A percentile compares a stretch with the other conserved stretches of the same genome.
Conservation (phyloP, 1,140 invertebrate genomes). For the Dreissena rostriformis region DNA sequence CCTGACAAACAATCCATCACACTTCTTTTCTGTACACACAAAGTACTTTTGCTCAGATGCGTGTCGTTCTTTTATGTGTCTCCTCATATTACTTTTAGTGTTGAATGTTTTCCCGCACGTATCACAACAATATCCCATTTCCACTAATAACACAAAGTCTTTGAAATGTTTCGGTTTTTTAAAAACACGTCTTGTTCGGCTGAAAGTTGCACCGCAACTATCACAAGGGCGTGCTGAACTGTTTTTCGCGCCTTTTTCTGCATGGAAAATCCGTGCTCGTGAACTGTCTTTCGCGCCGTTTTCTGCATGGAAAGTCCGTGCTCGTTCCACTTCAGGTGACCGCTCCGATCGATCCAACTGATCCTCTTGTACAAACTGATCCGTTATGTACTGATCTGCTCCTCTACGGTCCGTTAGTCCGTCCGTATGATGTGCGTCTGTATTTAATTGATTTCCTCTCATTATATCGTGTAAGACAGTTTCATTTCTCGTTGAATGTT, state of each 20-base stretch:
- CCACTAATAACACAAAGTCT: background rate
- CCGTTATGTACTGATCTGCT: background rate
- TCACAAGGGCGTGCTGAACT: no score
- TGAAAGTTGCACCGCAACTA: background rate
- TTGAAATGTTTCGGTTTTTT: background rate
- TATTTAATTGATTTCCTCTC: background rate
- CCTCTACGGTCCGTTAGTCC: background rate
- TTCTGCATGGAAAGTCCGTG: background rate
- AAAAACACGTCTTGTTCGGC: background rate
- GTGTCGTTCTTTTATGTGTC: background rate
- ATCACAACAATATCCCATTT: background rate
- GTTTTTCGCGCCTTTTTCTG: background rate
- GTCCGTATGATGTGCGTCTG: background rate
- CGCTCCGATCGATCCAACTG: background rate
- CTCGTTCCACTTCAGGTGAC: background rate
- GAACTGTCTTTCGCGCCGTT: background rate
- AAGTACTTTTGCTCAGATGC: background rate
- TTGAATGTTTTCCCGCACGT: background rate
- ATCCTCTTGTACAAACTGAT: background rate
- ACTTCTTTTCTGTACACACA: background rate
- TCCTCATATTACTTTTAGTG: background rate
- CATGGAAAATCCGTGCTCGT: no score
- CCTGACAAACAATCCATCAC: background rate
- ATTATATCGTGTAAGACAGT: background rate
- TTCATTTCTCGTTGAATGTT: background rate